Evolutionary conservation across 64 coral and sea anemone species (phyloP).

Genomic region (Trachythela sp.): DNA sequence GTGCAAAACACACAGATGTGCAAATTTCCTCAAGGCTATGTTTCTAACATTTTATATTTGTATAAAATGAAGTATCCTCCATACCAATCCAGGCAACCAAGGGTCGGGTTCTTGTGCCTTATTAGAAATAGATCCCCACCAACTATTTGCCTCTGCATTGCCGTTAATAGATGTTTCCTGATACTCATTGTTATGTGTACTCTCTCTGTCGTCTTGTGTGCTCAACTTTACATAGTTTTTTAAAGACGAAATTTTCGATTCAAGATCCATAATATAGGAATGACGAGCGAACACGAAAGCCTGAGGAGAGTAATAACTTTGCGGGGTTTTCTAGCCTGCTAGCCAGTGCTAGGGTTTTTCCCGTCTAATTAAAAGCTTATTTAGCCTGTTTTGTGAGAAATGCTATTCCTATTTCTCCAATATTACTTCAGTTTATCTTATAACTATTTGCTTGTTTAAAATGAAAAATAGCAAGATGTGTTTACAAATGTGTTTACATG

Average conservation of each 20-base stretch:
- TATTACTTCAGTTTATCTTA: no score
- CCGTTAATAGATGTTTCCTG: neutral
- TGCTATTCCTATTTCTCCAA: no score
- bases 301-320: neutral
- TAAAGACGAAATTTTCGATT: conserved; percentile 3
- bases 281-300: neutral
- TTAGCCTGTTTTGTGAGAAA: no score
- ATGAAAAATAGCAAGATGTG: no score
- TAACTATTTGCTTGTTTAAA: no score
- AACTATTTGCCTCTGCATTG: neutral
- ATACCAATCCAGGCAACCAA: conserved; percentile 11
- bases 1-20: no score
- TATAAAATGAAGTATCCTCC: neutral
- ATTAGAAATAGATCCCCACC: neutral
- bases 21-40: no score
- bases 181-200: neutral
- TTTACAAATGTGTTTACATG: no score
- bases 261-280: neutral
- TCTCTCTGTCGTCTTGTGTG: neutral
- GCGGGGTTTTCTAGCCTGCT: no score
- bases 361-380: no score
- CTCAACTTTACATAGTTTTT: neutral
- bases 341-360: no score
- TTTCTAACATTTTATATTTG: neutral
- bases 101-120: conserved; percentile 16